These are phyloP conservation scores for Poeciliopsis presidionis DNA, from an alignment of 2,797 vertebrate genomes.

Conservation along the genomic window DNA sequence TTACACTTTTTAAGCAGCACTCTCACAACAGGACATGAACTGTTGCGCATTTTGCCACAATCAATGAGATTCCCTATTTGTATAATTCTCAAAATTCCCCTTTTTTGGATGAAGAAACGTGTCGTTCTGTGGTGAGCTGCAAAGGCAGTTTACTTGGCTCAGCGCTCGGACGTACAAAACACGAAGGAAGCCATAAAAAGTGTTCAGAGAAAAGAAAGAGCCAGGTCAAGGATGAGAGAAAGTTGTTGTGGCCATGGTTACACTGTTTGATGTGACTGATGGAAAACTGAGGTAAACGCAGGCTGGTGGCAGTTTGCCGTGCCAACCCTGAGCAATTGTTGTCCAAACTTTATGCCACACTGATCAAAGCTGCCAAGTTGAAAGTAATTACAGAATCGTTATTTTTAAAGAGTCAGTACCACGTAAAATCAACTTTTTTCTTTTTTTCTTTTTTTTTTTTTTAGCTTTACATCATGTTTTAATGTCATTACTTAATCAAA, in stretches of 20 bases:
- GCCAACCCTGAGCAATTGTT: not conserved
- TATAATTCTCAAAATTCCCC: not conserved
- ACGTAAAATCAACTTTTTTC: too few species aligned
- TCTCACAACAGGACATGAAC: conserved; percentile 13
- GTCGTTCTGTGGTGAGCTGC: not conserved
- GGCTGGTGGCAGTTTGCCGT: not conserved
- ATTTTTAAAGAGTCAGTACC: too few species aligned
- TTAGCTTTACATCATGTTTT: too few species aligned
- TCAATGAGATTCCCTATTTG: conserved; percentile 24
- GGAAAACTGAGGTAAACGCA: not conserved
- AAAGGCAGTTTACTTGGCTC: not conserved
- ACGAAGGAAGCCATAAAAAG: not conserved
- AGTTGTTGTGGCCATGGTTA: not conserved
- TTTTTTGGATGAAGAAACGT: not conserved
- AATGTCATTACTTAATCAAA: too few species aligned
- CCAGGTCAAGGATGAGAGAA: not conserved
- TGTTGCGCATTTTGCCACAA: conserved; percentile 31
- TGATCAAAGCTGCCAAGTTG: not conserved
- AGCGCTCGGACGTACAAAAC: not conserved
- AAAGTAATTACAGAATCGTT: not conserved
- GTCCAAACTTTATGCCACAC: not conserved
- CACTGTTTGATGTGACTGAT: not conserved
- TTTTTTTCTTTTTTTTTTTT: not conserved
- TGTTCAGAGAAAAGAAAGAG: not conserved
- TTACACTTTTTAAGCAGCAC: conserved; percentile 11